Evolutionary conservation across 2,113 vertebrate species (phyloP).

Genomic region (Lophochroa leadbeateri): DNA sequence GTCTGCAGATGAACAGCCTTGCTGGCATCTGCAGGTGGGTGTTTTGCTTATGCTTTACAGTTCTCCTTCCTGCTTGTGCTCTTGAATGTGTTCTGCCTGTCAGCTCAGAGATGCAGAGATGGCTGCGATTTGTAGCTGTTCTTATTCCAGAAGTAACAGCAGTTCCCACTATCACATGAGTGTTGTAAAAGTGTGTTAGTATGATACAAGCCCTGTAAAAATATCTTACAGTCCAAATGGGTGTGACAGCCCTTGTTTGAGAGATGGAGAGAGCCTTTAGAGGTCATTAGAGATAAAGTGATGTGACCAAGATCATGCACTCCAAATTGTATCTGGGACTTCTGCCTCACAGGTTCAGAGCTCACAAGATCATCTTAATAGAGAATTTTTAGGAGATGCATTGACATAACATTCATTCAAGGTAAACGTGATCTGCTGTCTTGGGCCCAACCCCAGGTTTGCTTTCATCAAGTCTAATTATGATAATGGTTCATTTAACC

Average conservation of each 20-base stretch:
- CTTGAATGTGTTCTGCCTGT: conserved; percentile 28
- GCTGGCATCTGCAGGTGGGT: conserved; percentile 60
- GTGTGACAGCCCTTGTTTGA: conserved; percentile 7
- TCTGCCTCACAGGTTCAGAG: conserved; percentile 10
- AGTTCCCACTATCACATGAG: neutral
- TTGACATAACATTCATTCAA: conserved; percentile 53
- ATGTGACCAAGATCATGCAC: conserved; percentile 25
- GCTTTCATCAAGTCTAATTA: conserved; percentile 65
- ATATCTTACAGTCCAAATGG: neutral
- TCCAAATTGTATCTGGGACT: conserved; percentile 37
- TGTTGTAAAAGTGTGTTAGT: neutral
- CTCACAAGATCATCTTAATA: conserved; percentile 21
- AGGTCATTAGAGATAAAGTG: conserved; percentile 43
- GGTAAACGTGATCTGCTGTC: conserved; percentile 60
- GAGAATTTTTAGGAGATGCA: conserved; percentile 18
- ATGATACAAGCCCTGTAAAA: conserved; percentile 21
- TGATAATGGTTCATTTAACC: conserved; percentile 68
- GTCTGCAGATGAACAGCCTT: conserved; percentile 46
- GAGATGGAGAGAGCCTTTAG: conserved; percentile 6
- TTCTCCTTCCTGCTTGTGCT: conserved; percentile 14
- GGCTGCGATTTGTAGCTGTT: conserved; percentile 26
- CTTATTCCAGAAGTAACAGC: conserved; percentile 24
- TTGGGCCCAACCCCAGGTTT: conserved; percentile 62
- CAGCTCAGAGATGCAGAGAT: conserved; percentile 16
- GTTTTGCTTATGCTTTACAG: conserved; percentile 53